These are phyloP conservation scores for Callorhinus ursinus DNA, from an alignment of 2,113 vertebrate species.

Conservation along the genomic window DNA sequence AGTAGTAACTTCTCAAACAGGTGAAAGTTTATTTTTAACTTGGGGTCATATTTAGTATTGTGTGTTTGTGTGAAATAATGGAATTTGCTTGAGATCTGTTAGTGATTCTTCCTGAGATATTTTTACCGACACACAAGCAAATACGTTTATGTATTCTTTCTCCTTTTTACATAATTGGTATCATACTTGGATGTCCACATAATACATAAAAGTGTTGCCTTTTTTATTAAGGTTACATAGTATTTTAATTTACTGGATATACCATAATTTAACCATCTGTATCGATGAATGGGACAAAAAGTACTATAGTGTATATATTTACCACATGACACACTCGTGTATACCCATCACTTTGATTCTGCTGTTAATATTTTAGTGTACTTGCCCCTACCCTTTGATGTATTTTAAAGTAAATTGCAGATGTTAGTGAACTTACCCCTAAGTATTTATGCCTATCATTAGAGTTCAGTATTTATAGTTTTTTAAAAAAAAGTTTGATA, in stretches of 20 bases:
- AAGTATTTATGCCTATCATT: background rate
- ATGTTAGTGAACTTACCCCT: background rate
- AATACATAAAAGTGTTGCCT: background rate
- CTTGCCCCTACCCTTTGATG: background rate
- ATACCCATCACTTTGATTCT: background rate
- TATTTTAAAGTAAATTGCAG: background rate
- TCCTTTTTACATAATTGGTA: background rate
- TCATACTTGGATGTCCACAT: background rate
- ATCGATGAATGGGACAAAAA: background rate
- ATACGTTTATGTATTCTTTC: background rate
- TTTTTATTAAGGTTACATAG: background rate
- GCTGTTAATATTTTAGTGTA: background rate
- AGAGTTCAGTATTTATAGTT: background rate
- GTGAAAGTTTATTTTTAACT: slow-evolving; percentile 18
- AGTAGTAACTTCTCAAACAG: background rate
- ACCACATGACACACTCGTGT: background rate
- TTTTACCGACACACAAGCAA: background rate
- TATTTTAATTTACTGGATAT: slow-evolving; percentile 6
- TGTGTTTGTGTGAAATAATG: background rate
- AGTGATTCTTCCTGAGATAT: background rate
- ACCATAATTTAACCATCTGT: background rate
- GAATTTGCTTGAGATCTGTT: background rate
- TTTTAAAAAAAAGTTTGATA: background rate
- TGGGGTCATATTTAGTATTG: background rate
- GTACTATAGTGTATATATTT: background rate